Evolutionary conservation across 2,888 invertebrate species (phyloP), one percentile per base, ranked within the genome.

Genomic region (Hyposoter didymator): DNA sequence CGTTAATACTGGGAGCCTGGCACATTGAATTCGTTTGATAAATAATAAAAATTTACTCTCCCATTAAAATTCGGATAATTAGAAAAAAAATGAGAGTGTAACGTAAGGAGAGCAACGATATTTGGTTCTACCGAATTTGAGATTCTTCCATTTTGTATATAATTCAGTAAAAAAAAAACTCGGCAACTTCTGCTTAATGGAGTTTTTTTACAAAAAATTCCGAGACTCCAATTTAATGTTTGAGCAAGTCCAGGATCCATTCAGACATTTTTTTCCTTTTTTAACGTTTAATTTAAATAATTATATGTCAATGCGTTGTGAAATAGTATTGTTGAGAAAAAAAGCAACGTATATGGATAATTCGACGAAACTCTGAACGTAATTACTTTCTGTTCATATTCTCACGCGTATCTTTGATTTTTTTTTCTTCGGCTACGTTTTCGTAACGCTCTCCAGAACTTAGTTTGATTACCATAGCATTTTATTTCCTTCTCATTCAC

Each of bases 391-490:
- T 17, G 47, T 8, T 28, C 17, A 28, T 47, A 17, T 28, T 28
- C 14, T 47, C 17, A 28, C 32, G 74, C 32, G 79, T 55, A 62
- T 49, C 39, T 64, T 43, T 80, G 74, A 76, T 84, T 81, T 84
- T 86, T 87, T 84, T 76, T 74, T 59, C 8, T 52, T 52, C 19
- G 14, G 5, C 49, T 28, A 14, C 59, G 12, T 28, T 59, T 59
- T 4, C n/a, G 19, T 72, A 52, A 72, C 22, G 69, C 28, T 72
- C 19, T 10, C 19, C 6, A 17, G 49, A 72, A 52, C 8, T 52
- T 52, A 12, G 39, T n/a, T 28, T 39, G 64, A 35, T 32, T 52
- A 19, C 47, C n/a, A 52, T 52, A 32, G 19, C 35, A 47, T 45
- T 47, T 69, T 32, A 49, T 72, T 49, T 72, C 32, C 32, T 35